Percentiles rank a stretch among this genome's conserved stretches.
phyloP scores from a whole-genome alignment of 1,140 invertebrate genomes.

The Tetranychus cinnabarinus region DNA sequence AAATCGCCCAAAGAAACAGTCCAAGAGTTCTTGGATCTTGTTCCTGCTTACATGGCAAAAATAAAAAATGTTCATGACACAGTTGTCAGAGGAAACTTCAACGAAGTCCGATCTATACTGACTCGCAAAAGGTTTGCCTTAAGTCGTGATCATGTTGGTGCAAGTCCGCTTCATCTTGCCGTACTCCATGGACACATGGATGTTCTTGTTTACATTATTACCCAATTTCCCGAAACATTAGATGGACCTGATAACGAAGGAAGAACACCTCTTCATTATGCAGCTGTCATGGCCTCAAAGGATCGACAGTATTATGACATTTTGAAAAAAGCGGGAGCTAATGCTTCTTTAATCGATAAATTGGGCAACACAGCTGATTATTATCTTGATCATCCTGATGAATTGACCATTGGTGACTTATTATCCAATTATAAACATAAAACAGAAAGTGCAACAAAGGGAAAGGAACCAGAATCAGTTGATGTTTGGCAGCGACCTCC shows the following conservation, averaged over 20 bases:
- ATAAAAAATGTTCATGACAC: slow-evolving; percentile 7
- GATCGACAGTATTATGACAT: slow-evolving; percentile 63
- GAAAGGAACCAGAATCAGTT: slow-evolving; percentile 2
- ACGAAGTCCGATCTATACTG: slow-evolving; percentile 55
- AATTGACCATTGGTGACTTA: slow-evolving; percentile 15
- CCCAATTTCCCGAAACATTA: slow-evolving; percentile 27
- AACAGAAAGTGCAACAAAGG: background rate
- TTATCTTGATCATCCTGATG: slow-evolving; percentile 31
- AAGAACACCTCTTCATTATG: slow-evolving; percentile 68
- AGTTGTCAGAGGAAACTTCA: slow-evolving; percentile 42
- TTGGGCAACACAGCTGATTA: slow-evolving; percentile 43
- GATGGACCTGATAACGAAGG: slow-evolving; percentile 51
- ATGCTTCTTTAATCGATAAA: slow-evolving; percentile 53
- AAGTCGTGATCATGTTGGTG: slow-evolving; percentile 56
- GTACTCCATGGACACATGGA: slow-evolving; percentile 79
- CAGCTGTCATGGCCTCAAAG: slow-evolving; percentile 49
- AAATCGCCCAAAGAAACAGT: slow-evolving; percentile 34
- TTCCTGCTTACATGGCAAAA: slow-evolving; percentile 43
- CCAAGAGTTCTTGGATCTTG: slow-evolving; percentile 35
- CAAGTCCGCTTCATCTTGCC: slow-evolving; percentile 75
- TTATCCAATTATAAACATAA: slow-evolving; percentile 10
- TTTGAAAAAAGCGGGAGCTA: slow-evolving; percentile 54
- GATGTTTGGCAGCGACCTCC: slow-evolving; percentile 15
- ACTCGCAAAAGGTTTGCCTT: slow-evolving; percentile 75
- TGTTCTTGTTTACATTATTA: slow-evolving; percentile 34